phyloP scores from a whole-genome alignment of 2,797 vertebrate species.

The Lepus oiostolus region DNA sequence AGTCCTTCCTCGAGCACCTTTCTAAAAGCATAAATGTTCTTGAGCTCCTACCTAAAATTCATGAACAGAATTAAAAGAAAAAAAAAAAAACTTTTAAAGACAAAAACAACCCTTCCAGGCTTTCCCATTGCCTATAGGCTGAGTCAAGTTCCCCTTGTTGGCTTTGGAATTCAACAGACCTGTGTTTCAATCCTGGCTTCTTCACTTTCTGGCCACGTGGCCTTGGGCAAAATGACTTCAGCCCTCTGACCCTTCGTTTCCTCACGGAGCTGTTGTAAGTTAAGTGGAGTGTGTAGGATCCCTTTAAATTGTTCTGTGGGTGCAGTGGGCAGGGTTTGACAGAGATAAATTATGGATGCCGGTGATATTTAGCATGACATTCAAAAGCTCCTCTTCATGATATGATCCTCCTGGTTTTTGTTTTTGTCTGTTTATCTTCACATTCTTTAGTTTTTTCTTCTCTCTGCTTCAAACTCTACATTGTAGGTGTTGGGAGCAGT shows the following conservation, averaged over 20 bases:
- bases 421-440: not conserved
- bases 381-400: not conserved
- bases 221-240: slow-evolving; percentile 28
- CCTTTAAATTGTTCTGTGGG: not conserved
- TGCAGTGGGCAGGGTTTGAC: not conserved
- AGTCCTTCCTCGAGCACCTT: not conserved
- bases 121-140: not conserved
- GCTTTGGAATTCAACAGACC: not conserved
- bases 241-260: slow-evolving; percentile 10
- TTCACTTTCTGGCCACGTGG: not conserved
- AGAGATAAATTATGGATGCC: not conserved
- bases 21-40: not conserved
- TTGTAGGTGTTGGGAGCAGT: not conserved
- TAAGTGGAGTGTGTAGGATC: not conserved
- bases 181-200: slow-evolving; percentile 32
- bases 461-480: not conserved
- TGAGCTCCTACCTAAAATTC: not conserved
- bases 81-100: not conserved
- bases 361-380: not conserved
- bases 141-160: not conserved
- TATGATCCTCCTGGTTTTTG: not conserved
- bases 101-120: not conserved
- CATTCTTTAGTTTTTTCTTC: not conserved
- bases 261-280: not conserved
- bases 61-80: too few species aligned